A percentile compares a stretch with the other conserved stretches of the same genome.
These are phyloP conservation scores for Drosophila cardini DNA, from an alignment of 1,140 invertebrate genomes.

Conservation along the genomic window DNA sequence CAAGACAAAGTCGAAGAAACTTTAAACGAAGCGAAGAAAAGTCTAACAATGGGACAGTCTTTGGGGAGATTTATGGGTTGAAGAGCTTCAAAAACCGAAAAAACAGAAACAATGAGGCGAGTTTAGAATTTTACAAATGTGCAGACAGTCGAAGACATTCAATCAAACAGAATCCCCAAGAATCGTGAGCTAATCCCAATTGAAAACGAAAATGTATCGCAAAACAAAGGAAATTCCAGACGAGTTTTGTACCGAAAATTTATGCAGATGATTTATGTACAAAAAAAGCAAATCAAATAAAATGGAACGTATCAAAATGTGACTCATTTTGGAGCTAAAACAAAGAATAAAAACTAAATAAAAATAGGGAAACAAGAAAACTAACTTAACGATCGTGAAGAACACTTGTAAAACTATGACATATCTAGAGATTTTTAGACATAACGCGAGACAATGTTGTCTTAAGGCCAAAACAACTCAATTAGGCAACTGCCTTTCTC, in stretches of 20 bases:
- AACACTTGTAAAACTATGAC: conserved; percentile 28
- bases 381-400: conserved; percentile 12
- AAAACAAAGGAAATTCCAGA: conserved; percentile 76
- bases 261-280: conserved; percentile 82
- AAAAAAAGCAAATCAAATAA: conserved; percentile 20
- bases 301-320: conserved; percentile 14
- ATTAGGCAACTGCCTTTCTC: conserved; percentile 53
- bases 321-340: not conserved
- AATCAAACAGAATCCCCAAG: conserved; percentile 67
- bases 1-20: not conserved
- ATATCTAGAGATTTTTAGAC: conserved; percentile 23
- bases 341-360: not conserved
- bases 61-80: conserved; percentile 58
- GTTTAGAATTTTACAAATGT: conserved; percentile 66
- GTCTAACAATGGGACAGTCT: conserved; percentile 54
- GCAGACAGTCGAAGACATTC: conserved; percentile 59
- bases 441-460: conserved; percentile 30
- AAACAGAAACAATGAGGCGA: conserved; percentile 36
- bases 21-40: not conserved
- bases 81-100: conserved; percentile 29
- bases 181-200: conserved; percentile 49
- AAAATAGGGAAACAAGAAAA: not conserved
- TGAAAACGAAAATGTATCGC: conserved; percentile 27
- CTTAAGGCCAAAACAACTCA: conserved; percentile 61
- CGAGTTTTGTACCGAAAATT: conserved; percentile 58